Evolutionary conservation across 2,797 vertebrate genomes (phyloP), one percentile per base, ranked within the genome.

Genomic region (Neosilurus mollespiculum): DNA sequence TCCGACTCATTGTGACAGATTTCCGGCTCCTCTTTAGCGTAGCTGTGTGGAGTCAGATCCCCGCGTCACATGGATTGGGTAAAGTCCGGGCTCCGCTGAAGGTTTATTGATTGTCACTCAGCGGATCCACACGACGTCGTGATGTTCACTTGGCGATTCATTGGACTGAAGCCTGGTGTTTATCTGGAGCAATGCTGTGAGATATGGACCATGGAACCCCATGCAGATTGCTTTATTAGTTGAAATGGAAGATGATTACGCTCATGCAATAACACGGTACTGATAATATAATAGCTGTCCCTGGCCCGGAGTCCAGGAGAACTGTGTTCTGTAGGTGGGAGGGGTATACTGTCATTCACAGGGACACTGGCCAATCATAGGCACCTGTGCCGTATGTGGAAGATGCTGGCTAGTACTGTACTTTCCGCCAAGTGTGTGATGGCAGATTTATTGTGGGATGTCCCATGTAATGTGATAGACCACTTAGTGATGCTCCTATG

Each of bases 1-100:
- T 76, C 73, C 9, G 26, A 59, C 20, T 73, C 69, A 37, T 43
- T 43, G 54, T 54, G 76, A 83, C 64, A 62, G 18, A 76, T 67
- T 67, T 76, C 9, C 20, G 22, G 51, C 70, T 49, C 30, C 15
- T 59, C 61, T 67, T 16, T 56, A 8, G 18, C 16, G 37, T 16
- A 9, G 37, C 30, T 79, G 30, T 58, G 80, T 16, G 34, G 34
- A 54, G 20, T 53, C 61, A 12, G 73, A 77, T 20, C 54, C 58
- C 1, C 15, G 62, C 15, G 7, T 26, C 69, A 14, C 22, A 20
- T 9, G n/a, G 20, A 7, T 26, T 64, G n/a, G 24, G 67, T 51
- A 37, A 72, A 72, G 26, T 24, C 34, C 3, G 67, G 54, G n/a
- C 59, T n/a, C 37, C 0, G 12, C 30, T 67, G 51, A 49, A 16